Base-by-base conservation (phyloP, 2,113 vertebrate genomes). In the Psilopsiagon aymara region DNA sequence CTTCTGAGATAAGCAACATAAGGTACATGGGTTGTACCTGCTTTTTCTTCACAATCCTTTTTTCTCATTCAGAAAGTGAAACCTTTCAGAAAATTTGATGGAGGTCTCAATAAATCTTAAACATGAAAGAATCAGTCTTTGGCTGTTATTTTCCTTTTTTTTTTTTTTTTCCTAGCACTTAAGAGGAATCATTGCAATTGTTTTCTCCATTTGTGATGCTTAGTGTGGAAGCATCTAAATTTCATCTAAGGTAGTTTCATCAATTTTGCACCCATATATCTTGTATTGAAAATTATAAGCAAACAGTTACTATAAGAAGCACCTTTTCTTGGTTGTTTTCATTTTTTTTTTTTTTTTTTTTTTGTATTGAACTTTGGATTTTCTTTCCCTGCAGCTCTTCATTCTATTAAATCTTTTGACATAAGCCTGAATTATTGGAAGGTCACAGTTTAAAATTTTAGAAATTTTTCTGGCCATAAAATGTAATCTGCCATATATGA, bases 401-500 rank as follows among this genome's bases (percentile, higher is more conserved):
- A 37, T 83, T 28, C 14, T 46, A 63, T 29, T 70, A 17, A 16
- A 70, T 79, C 20, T 60, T 64, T 84, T 71, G 46, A 90, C 67
- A 90, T 10, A 86, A 71, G 25, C 13, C 11, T 92, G 39, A 23
- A 11, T 62, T 89, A n/a, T 39, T 95, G 20, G 66, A 89, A 92
- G 71, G 53, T 94, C 73, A 89, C 41, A 85, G 96, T 97, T 67
- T 82, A 60, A 81, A 95, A 60, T 80, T 82, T 79, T 15, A 82
- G 78, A 95, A 28, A 5, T 70, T 75, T 93, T 95, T 83, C 31
- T 74, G 11, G 15, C 9, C 64, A 27, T 31, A 92, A 63, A 86
- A 70, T 86, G 10, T 82, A 82, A 92, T 90, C 88, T 96, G 9
- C 25, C 25, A n/a, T 51, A 83, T 93, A 52, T 94, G 97, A 78